Evolutionary conservation across 2,888 invertebrate species (phyloP).

Genomic region (Spilarctia lutea): DNA sequence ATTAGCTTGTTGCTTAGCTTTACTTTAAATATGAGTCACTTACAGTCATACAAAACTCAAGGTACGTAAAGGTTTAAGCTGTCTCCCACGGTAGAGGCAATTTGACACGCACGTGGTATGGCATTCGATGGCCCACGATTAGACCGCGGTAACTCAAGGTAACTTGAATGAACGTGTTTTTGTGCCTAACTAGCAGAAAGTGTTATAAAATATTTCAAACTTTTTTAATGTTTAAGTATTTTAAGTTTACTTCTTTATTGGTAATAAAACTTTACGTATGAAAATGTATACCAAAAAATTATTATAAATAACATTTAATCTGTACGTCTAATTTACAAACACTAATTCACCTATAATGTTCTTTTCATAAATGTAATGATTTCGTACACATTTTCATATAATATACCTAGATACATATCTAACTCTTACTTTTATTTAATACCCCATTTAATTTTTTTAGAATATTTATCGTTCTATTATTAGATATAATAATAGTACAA

Average conservation of each 20-base stretch:
- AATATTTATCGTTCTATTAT: constrained; percentile 58
- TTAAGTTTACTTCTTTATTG: neutral
- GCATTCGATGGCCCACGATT: constrained; percentile 82
- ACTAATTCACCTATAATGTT: neutral
- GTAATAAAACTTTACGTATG: neutral
- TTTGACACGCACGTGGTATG: constrained; percentile 83
- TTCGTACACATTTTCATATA: neutral
- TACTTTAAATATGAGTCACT: constrained; percentile 3
- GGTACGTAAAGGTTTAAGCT: constrained; percentile 55
- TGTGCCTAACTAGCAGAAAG: constrained; percentile 72
- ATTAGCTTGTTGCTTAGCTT: neutral
- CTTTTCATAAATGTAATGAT: neutral
- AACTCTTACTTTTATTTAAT: too few relatives aligned
- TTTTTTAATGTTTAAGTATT: neutral
- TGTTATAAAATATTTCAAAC: constrained; percentile 23
- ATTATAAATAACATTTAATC: neutral
- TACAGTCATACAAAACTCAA: constrained; percentile 41
- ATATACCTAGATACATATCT: neutral
- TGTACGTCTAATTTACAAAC: neutral
- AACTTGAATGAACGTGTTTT: constrained; percentile 81
- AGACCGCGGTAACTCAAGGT: constrained; percentile 73
- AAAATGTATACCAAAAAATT: neutral
- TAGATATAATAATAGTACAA: constrained; percentile 48
- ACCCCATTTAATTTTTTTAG: constrained; percentile 25
- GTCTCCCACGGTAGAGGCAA: constrained; percentile 84